Conservation (phyloP, 2,797 vertebrate species). For the Macropus fuliginosus region DNA sequence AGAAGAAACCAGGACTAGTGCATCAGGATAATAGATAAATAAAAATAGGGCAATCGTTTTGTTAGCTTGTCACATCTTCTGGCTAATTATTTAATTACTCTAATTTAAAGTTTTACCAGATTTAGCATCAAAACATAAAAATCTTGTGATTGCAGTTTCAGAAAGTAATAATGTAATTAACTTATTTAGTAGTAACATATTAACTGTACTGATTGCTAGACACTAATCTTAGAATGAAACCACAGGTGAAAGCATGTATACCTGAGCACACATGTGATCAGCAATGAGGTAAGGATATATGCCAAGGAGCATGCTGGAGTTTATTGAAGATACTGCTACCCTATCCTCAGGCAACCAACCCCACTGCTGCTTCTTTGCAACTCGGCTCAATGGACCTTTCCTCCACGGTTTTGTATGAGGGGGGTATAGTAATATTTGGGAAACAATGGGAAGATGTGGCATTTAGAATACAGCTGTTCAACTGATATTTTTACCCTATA, state of each 20-base stretch:
- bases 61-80: slow-evolving; percentile 76
- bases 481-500: background rate
- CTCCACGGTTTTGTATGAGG: background rate
- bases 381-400: background rate
- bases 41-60: slow-evolving; percentile 70
- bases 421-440: background rate
- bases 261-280: background rate
- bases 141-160: slow-evolving; percentile 80
- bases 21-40: slow-evolving; percentile 72
- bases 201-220: slow-evolving; percentile 79
- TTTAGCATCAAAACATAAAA: slow-evolving; percentile 84
- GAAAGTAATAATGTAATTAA: slow-evolving; percentile 83
- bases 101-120: slow-evolving; percentile 83
- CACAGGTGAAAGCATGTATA: background rate
- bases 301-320: background rate
- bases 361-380: background rate
- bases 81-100: slow-evolving; percentile 84
- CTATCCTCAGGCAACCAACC: background rate
- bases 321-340: background rate
- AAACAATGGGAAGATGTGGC: background rate
- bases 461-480: background rate
- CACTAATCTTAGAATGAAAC: slow-evolving; percentile 58
- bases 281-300: background rate
- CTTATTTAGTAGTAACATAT: slow-evolving; percentile 82
- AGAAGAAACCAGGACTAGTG: background rate